Evolutionary conservation across 2,888 invertebrate species (phyloP).

Genomic region (Limenitis camilla): DNA sequence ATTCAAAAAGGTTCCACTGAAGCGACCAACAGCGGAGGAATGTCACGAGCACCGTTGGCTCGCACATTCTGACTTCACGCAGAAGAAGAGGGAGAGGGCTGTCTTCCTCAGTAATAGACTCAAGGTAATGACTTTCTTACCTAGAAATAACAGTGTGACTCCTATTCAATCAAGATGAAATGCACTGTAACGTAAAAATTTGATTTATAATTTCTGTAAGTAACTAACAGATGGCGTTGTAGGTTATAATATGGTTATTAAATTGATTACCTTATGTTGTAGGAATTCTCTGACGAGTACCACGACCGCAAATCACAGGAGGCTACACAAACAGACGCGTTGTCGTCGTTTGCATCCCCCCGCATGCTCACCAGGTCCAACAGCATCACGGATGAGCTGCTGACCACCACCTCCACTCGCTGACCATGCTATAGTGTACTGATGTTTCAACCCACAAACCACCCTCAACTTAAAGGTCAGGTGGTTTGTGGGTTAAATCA

Average conservation of each 20-base stretch:
- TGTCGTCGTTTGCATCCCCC: constrained; percentile 71
- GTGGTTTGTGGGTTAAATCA: background rate
- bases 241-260: no score
- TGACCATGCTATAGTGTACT: constrained; percentile 19
- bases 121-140: constrained; percentile 70
- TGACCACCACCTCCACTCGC: constrained; percentile 52
- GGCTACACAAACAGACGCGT: constrained; percentile 74
- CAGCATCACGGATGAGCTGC: constrained; percentile 89
- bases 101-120: constrained; percentile 88
- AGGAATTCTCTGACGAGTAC: constrained; percentile 88
- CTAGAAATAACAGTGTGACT: no score
- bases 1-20: constrained; percentile 95
- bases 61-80: constrained; percentile 92
- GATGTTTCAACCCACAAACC: background rate
- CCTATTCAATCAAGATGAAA: no score
- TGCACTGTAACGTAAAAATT: no score
- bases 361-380: constrained; percentile 81
- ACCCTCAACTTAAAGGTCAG: background rate
- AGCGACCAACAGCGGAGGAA: constrained; percentile 95
- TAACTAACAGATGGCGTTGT: no score
- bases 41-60: constrained; percentile 98
- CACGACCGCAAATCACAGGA: constrained; percentile 79
- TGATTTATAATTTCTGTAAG: no score
- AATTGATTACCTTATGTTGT: constrained; percentile 6
- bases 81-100: constrained; percentile 91